Evolutionary conservation across 2,888 invertebrate species (phyloP).

Genomic region (Pyrgus malvae): DNA sequence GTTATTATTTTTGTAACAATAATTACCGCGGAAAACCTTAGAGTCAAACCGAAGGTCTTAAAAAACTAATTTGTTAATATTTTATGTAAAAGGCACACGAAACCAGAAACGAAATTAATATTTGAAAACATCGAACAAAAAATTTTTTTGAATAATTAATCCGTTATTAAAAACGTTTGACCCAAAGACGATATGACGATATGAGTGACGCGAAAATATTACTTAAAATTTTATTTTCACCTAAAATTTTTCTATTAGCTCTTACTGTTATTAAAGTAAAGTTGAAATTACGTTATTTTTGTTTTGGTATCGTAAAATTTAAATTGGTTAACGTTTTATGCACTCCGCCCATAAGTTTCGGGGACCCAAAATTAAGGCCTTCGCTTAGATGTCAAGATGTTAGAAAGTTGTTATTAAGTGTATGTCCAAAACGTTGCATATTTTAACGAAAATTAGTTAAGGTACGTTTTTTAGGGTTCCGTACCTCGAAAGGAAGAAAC

Average conservation of each 20-base stretch:
- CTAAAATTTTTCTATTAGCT: background rate
- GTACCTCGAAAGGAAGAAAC: too few relatives aligned
- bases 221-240: constrained; percentile 33
- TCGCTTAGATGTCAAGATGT: constrained; percentile 59
- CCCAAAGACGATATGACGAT: constrained; percentile 40
- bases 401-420: constrained; percentile 58
- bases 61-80: constrained; percentile 12
- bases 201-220: constrained; percentile 49
- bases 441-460: background rate
- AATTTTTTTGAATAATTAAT: constrained; percentile 31
- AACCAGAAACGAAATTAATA: constrained; percentile 11
- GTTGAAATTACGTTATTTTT: constrained; percentile 28
- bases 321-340: constrained; percentile 38
- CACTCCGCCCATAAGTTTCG: constrained; percentile 50
- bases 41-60: constrained; percentile 6
- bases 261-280: constrained; percentile 7
- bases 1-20: too few relatives aligned
- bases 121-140: constrained; percentile 4
- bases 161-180: constrained; percentile 42
- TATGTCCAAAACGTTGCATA: constrained; percentile 40
- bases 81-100: constrained; percentile 9
- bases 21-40: constrained; percentile 8
- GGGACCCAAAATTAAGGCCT: constrained; percentile 54
- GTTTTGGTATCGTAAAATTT: background rate
- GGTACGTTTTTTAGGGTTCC: too few relatives aligned